phyloP scores from a whole-genome alignment of 2,797 vertebrate species.

The Monodelphis domestica region DNA sequence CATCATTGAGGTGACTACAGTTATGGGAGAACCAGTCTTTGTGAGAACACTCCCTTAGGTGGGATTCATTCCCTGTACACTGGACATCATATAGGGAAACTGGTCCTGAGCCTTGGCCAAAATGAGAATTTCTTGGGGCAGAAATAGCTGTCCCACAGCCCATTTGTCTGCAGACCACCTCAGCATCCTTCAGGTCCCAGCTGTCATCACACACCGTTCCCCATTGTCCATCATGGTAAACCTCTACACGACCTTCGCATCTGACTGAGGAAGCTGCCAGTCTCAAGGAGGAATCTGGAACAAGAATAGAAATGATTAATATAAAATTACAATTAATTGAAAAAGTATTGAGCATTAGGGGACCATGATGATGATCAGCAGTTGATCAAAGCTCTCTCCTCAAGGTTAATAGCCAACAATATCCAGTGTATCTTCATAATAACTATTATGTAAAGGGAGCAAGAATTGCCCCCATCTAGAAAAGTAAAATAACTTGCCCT shows the following conservation, averaged over 20 bases:
- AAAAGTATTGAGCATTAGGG: not conserved
- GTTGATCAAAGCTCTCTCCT: not conserved
- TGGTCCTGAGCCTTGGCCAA: not conserved
- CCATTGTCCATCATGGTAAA: not conserved
- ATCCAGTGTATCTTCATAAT: not conserved
- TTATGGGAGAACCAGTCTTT: not conserved
- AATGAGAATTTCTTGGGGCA: not conserved
- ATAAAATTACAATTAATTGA: too few species aligned
- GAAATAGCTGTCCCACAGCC: not conserved
- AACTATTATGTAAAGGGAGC: not conserved
- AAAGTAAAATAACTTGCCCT: not conserved
- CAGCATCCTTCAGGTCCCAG: rapidly evolving
- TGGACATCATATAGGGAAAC: not conserved
- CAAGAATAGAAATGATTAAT: not conserved
- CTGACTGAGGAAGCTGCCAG: not conserved
- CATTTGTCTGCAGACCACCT: not conserved
- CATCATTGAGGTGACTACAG: not conserved
- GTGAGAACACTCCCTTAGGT: not conserved
- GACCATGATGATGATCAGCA: not conserved
- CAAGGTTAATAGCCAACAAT: not conserved
- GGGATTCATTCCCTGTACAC: not conserved
- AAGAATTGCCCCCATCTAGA: not conserved
- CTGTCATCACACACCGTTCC: rapidly evolving
- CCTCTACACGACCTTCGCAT: conserved; percentile 30
- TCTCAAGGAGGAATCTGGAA: conserved; percentile 7